Conservation (phyloP, 2,888 invertebrate species). For the Drosophila nigricruria region DNA sequence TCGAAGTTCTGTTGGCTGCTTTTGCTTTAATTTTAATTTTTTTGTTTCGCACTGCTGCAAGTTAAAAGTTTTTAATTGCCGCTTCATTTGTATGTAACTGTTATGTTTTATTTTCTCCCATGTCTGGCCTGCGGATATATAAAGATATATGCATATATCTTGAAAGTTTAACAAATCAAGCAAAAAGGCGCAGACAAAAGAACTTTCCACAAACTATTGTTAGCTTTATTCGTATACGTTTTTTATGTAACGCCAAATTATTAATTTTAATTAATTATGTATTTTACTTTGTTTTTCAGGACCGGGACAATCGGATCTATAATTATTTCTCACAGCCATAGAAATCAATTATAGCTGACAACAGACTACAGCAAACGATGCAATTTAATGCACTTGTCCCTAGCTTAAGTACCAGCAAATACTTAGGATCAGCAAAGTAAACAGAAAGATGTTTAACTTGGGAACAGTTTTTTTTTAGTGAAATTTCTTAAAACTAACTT, state of each 20-base stretch:
- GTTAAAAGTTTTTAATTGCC: slow-evolving; percentile 46
- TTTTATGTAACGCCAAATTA: not conserved
- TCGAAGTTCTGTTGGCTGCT: slow-evolving; percentile 70
- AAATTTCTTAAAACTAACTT: slow-evolving; percentile 63
- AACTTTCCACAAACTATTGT: slow-evolving; percentile 61
- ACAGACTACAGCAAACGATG: slow-evolving; percentile 41
- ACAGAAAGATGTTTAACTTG: slow-evolving; percentile 48
- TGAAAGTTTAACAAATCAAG: slow-evolving; percentile 21
- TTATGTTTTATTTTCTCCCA: slow-evolving; percentile 26
- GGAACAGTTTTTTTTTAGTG: slow-evolving; percentile 64
- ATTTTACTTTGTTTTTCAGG: slow-evolving; percentile 86
- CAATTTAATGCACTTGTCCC: slow-evolving; percentile 54
- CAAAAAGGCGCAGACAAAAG: slow-evolving; percentile 36
- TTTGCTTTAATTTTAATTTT: not conserved
- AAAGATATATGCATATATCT: slow-evolving; percentile 21
- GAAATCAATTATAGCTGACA: slow-evolving; percentile 85
- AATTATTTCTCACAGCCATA: slow-evolving; percentile 86
- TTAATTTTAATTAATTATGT: slow-evolving; percentile 17
- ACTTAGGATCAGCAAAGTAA: slow-evolving; percentile 57
- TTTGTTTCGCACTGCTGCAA: slow-evolving; percentile 26
- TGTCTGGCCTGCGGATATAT: slow-evolving; percentile 42
- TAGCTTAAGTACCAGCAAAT: slow-evolving; percentile 68
- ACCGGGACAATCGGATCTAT: slow-evolving; percentile 88
- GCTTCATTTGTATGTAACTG: slow-evolving; percentile 41
- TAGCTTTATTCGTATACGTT: slow-evolving; percentile 71